These are phyloP conservation scores for Drosophila melanogaster DNA, from an alignment of 1,140 invertebrate genomes.

Conservation along the genomic window Release_6_plus_ISO1_MT NC_004354.4:2178001-2178500, in stretches of 20 bases:
- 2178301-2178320: too few relatives aligned
- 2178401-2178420: slow-evolving; percentile 86
- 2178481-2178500: slow-evolving; percentile 89
- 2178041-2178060: slow-evolving; percentile 89
- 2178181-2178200: slow-evolving; percentile 84
- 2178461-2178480: slow-evolving; percentile 85
- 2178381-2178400: slow-evolving; percentile 86
- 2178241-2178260: slow-evolving; percentile 87
- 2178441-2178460: slow-evolving; percentile 85
- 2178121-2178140: slow-evolving; percentile 87
- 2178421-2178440: slow-evolving; percentile 88
- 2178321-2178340: slow-evolving; percentile 44
- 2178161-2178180: slow-evolving; percentile 36
- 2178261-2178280: slow-evolving; percentile 85
- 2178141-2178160: slow-evolving; percentile 62
- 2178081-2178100: slow-evolving; percentile 85
- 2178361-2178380: slow-evolving; percentile 80
- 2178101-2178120: slow-evolving; percentile 87
- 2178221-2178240: slow-evolving; percentile 88
- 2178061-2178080: slow-evolving; percentile 87
- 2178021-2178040: slow-evolving; percentile 92
- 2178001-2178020: slow-evolving; percentile 90
- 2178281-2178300: slow-evolving; percentile 23
- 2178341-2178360: slow-evolving; percentile 82
- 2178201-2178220: slow-evolving; percentile 87